These are phyloP conservation scores for Haliclona indistincta DNA, from an alignment of 37 sponge, comb jelly and placozoan species.

Conservation along the genomic window DNA sequence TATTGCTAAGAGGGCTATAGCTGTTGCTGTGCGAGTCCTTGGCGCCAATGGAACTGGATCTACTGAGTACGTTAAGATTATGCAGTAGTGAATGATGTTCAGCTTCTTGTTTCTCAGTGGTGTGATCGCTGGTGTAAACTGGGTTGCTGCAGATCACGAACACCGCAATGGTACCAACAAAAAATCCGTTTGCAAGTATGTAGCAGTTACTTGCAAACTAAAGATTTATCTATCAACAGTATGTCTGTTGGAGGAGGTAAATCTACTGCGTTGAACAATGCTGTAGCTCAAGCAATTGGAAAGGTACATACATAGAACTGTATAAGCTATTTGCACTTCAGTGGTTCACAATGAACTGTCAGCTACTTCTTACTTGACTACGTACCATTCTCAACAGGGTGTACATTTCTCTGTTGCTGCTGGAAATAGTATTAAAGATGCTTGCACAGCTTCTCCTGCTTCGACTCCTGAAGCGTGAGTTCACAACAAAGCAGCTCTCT, in stretches of 20 bases:
- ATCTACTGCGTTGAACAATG: constrained; percentile 48
- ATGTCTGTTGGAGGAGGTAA: constrained; percentile 84
- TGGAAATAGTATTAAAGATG: constrained; percentile 57
- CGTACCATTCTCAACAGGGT: constrained; percentile 54
- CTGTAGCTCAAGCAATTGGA: constrained; percentile 52
- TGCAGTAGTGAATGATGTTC: neutral
- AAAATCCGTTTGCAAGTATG: too few relatives aligned
- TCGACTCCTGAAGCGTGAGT: too few relatives aligned
- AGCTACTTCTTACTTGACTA: too few relatives aligned
- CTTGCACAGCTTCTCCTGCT: constrained; percentile 63
- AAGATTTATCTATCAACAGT: too few relatives aligned
- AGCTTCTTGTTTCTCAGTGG: neutral
- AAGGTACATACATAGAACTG: constrained; percentile 45
- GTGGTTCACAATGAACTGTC: too few relatives aligned
- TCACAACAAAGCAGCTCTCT: too few relatives aligned
- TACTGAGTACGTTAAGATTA: constrained; percentile 8
- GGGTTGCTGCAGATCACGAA: constrained; percentile 4
- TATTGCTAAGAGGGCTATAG: constrained; percentile 31
- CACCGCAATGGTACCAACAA: too few relatives aligned
- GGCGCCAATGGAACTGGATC: constrained; percentile 13
- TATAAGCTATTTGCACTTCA: too few relatives aligned
- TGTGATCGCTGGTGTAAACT: constrained; percentile 13
- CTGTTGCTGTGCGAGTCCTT: constrained; percentile 37
- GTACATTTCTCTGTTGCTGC: constrained; percentile 65
- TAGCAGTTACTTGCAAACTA: too few relatives aligned